Evolutionary conservation across 2,797 vertebrate genomes (phyloP), one percentile per base, ranked within the genome.

Genomic region (Macrochelys suwanniensis): DNA sequence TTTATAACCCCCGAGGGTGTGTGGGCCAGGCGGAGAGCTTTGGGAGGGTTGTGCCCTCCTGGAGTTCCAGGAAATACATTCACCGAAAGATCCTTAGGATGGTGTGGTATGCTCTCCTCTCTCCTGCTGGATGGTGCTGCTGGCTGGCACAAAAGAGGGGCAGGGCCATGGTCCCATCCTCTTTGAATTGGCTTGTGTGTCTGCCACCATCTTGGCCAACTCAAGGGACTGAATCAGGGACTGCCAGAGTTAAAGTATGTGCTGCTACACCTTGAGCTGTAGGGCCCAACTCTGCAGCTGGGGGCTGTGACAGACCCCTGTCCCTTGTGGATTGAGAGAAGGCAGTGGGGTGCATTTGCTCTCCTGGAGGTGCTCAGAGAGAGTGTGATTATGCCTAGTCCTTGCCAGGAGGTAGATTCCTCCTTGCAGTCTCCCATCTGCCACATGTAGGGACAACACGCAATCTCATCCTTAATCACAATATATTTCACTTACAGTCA

Each of bases 181-280:
- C 71, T 3, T 37, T 10, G 65, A 68, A 17, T 11, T 68, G 65
- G 7, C 5, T 5, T 0, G 0, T 42, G 19, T 33, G 37, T 31
- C 5, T 50, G 10, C 3, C 45, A 21, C 42, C 61, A 8, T 1
- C 82, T 84, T 76, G 33, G 56, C 82, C 21, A 85, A 16, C 1
- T 5, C 6, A 15, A 54, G 51, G 42, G 13, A 11, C 4, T 3
- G 3, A 2, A 19, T 81, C 28, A 16, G 57, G 12, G 11, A 23
- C n/a, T 79, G 33, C 3, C 31, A 80, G 57, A 59, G 28, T 13
- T 59, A 31, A 31, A 26, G 25, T 10, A 47, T 45, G 53, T 86
- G 28, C 5, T 87, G 51, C 84, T 4, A 56, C 2, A n/a, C 5
- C 25, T 5, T 23, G 12, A 51, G 17, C 5, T 33, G 17, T 11